A percentile compares a stretch with the other conserved stretches of the same genome.
These are phyloP conservation scores for Mechanitis messenoides DNA, from an alignment of 2,888 invertebrate species.

Conservation along the genomic window DNA sequence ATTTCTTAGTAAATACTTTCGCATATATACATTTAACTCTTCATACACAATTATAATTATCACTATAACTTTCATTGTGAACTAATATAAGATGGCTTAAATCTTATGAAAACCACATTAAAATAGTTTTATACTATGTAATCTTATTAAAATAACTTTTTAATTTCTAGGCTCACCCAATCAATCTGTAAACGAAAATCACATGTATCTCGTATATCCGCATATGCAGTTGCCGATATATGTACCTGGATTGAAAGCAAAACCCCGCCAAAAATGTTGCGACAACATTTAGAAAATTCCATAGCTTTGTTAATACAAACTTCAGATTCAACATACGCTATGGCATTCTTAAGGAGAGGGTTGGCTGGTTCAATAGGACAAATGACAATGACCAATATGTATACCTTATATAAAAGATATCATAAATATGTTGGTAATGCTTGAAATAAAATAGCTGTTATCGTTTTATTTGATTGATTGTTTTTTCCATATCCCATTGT, in stretches of 20 bases:
- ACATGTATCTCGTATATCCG: slow-evolving; percentile 62
- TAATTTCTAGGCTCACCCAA: slow-evolving; percentile 58
- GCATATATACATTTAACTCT: no score
- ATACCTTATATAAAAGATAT: slow-evolving; percentile 65
- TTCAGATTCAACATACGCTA: slow-evolving; percentile 54
- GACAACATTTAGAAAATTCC: slow-evolving; percentile 64
- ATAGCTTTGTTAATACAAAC: slow-evolving; percentile 57
- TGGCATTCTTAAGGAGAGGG: slow-evolving; percentile 60
- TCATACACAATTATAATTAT: no score
- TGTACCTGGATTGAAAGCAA: slow-evolving; percentile 52
- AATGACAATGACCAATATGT: slow-evolving; percentile 60
- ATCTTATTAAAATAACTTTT: slow-evolving; percentile 5
- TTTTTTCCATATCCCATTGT: no score
- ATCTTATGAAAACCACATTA: no score
- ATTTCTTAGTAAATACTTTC: no score
- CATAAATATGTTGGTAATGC: slow-evolving; percentile 70
- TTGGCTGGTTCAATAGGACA: slow-evolving; percentile 57
- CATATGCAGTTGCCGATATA: slow-evolving; percentile 64
- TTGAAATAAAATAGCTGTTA: slow-evolving; percentile 30
- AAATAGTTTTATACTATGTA: neutral
- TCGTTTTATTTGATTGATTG: no score
- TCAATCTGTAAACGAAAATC: slow-evolving; percentile 62
- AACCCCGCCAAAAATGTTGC: slow-evolving; percentile 50
- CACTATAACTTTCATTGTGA: no score
- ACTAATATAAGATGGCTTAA: no score